Base-by-base conservation (phyloP, 1,140 invertebrate genomes). In the Drosophila sulfurigaster region DNA sequence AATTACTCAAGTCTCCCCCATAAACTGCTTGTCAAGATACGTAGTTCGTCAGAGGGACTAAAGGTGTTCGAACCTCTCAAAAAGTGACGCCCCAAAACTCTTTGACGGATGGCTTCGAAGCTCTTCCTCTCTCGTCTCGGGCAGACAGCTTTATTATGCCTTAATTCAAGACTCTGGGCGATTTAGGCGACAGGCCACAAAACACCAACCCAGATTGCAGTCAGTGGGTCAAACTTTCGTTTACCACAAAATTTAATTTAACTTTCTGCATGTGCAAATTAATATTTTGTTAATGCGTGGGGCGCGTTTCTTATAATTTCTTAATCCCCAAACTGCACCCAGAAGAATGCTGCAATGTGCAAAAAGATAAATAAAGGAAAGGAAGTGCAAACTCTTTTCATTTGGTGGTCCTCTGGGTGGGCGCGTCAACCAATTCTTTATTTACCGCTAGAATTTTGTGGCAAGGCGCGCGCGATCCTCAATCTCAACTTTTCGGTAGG, bases 111-210 rank as follows among this genome's bases (percentile, higher is more conserved):
- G 82, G 66, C 63, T 68, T 20, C 54, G 45, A 63, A 35, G 54
- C 32, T 8, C 57, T 65, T 25, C 32, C 25, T 30, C 20, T 30
- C 1, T 7, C n/a, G 20, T 10, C 28, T 54, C 43, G 67, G 71
- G 64, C 60, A 57, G 54, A 89, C 80, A 91, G 88, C 88, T 91
- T 88, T 91, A 91, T 91, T 91, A 91, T 91, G 82, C 88, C 88
- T 91, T 91, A 91, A 91, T 91, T 91, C 88, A 79, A 75, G 51
- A 65, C 80, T 69, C 49, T 78, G 58, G 57, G 76, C 76, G 76
- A 83, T 81, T 81, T 78, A 78, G 77, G 68, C 63, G 58, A 71
- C 68, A 73, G 74, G 43, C 58, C 51, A 57, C 13, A 38, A 41
- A 57, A 11, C 54, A 54, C 51, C n/a, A 52, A n/a, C 25, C 32